Conservation (phyloP, 2,888 invertebrate genomes). For the Falcaria lacertinaria region DNA sequence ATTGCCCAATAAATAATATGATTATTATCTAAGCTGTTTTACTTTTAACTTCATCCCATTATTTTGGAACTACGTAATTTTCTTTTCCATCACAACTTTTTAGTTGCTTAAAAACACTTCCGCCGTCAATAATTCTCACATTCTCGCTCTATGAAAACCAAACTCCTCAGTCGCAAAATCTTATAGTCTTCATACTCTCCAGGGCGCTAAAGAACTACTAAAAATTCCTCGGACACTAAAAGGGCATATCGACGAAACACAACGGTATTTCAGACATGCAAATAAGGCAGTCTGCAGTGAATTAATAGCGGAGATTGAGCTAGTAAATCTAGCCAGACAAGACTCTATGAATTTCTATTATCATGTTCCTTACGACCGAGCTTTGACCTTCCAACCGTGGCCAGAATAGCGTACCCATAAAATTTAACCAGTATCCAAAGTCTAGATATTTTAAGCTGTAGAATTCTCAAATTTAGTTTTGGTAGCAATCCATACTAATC, state of each 20-base stretch:
- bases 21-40: too few relatives aligned
- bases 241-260: conserved; percentile 4
- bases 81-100: too few relatives aligned
- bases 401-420: neutral
- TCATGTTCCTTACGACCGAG: conserved; percentile 4
- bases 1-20: too few relatives aligned
- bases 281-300: conserved; percentile 37
- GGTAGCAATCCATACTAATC: neutral
- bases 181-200: too few relatives aligned
- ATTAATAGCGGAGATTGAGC: conserved; percentile 42
- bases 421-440: neutral
- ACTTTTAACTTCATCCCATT: too few relatives aligned
- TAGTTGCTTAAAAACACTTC: too few relatives aligned
- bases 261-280: conserved; percentile 37
- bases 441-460: neutral
- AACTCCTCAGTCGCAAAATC: too few relatives aligned
- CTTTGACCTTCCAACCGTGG: neutral
- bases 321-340: conserved; percentile 33
- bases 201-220: neutral
- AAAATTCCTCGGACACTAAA: neutral
- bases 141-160: too few relatives aligned
- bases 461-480: neutral
- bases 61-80: too few relatives aligned
- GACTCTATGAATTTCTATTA: conserved; percentile 37
- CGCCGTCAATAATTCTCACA: too few relatives aligned